Evolutionary conservation across 1,140 invertebrate genomes (phyloP).

Genomic region (Nixonia krombeini): DNA sequence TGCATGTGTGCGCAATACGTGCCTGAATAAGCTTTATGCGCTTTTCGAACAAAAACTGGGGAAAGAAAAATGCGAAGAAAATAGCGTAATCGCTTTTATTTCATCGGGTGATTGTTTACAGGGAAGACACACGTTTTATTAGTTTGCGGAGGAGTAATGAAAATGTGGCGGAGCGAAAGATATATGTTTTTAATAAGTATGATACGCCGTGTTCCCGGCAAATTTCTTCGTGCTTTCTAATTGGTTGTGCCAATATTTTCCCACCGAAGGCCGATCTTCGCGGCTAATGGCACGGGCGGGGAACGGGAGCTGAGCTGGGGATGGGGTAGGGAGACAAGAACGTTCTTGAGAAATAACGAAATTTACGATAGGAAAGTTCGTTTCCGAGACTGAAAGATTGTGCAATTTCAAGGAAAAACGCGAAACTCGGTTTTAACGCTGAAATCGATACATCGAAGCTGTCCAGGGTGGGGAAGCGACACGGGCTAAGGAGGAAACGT

Average conservation of each 20-base stretch:
- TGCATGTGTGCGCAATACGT: too few species aligned
- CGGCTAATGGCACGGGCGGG: slow-evolving; percentile 37
- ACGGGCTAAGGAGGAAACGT: slow-evolving; percentile 31
- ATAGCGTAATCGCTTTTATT: too few species aligned
- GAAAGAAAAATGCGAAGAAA: too few species aligned
- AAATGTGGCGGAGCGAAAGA: too few species aligned
- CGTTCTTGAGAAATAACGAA: slow-evolving; percentile 48
- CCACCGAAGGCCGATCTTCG: slow-evolving; percentile 55
- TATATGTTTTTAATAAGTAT: too few species aligned
- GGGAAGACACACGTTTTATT: too few species aligned
- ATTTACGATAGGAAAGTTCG: slow-evolving; percentile 48
- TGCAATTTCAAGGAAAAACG: slow-evolving; percentile 50
- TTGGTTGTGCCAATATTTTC: slow-evolving; percentile 62
- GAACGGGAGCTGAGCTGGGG: too few species aligned
- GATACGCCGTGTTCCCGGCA: neutral
- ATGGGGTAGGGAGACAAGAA: slow-evolving; percentile 15
- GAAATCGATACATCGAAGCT: slow-evolving; percentile 44
- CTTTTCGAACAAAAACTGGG: too few species aligned
- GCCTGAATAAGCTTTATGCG: slow-evolving; percentile 3
- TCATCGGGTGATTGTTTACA: too few species aligned
- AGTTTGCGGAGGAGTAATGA: too few species aligned
- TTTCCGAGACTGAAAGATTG: slow-evolving; percentile 50
- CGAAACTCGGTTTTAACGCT: slow-evolving; percentile 36
- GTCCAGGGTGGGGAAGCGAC: slow-evolving; percentile 29
- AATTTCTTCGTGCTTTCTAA: slow-evolving; percentile 48